Conservation (phyloP, 2,888 invertebrate genomes). For the Argynnis bischoffii region DNA sequence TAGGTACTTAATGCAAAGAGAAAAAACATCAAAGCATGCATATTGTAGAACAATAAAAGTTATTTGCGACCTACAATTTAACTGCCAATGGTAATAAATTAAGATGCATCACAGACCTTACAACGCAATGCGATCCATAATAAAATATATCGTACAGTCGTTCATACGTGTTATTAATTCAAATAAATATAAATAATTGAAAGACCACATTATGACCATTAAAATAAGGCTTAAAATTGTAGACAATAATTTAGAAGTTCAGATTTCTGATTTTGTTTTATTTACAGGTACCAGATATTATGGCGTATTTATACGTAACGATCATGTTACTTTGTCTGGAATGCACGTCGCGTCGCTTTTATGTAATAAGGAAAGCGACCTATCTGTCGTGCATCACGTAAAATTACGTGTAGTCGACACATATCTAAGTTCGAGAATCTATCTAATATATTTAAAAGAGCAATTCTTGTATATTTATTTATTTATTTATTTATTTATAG, state of each 20-base stretch:
- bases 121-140: slow-evolving; percentile 25
- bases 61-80: slow-evolving; percentile 16
- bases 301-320: no score
- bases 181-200: background rate
- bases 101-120: slow-evolving; percentile 20
- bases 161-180: slow-evolving; percentile 2
- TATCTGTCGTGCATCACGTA: slow-evolving; percentile 9
- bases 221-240: slow-evolving; percentile 2
- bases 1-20: no score
- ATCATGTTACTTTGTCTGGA: background rate
- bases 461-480: no score
- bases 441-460: no score
- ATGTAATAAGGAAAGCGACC: slow-evolving; percentile 12
- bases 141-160: slow-evolving; percentile 23
- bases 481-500: no score
- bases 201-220: background rate
- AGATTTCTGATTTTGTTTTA: no score
- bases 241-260: background rate
- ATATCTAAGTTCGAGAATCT: background rate
- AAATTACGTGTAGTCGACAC: slow-evolving; percentile 3
- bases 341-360: slow-evolving; percentile 5
- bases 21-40: no score
- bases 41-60: no score
- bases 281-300: no score
- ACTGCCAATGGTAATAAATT: slow-evolving; percentile 26